These are phyloP conservation scores for Neuroscelio doddi DNA, from an alignment of 2,888 invertebrate species.

Conservation along the genomic window DNA sequence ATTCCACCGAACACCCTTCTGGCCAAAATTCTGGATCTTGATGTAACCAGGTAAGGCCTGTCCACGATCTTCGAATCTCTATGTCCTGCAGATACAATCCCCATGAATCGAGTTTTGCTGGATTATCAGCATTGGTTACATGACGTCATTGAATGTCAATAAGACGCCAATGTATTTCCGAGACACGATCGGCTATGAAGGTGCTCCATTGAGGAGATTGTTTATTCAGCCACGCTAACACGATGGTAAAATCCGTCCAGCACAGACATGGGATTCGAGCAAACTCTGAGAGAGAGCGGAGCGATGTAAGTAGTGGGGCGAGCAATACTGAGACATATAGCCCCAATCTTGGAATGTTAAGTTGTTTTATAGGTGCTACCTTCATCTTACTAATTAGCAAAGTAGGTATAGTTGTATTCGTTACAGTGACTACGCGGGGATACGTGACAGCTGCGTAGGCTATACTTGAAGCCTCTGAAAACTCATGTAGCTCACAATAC, in stretches of 20 bases:
- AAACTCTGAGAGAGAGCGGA: neutral
- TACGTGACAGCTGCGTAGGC: constrained; percentile 18
- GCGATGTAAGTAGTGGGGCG: neutral
- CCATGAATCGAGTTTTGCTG: constrained; percentile 15
- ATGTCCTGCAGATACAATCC: no score
- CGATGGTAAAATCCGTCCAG: constrained; percentile 29
- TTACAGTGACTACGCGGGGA: neutral
- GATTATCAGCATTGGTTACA: constrained; percentile 4
- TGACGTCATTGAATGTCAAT: constrained; percentile 11
- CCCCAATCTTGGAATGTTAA: constrained; percentile 17
- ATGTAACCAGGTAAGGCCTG: no score
- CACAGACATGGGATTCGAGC: neutral
- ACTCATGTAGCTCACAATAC: no score
- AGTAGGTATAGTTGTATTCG: neutral
- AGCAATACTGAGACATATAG: constrained; percentile 12
- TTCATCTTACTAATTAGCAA: constrained; percentile 3
- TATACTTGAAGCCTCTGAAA: constrained; percentile 15
- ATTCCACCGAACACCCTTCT: no score
- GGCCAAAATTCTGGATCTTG: no score
- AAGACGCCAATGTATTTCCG: constrained; percentile 9
- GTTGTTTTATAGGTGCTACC: constrained; percentile 17
- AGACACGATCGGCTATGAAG: constrained; percentile 19
- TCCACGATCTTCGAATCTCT: no score
- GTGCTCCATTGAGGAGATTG: constrained; percentile 17
- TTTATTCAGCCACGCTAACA: constrained; percentile 13